Base-by-base conservation (phyloP, 2,797 vertebrate genomes). In the Lycodopsis pacificus region DNA sequence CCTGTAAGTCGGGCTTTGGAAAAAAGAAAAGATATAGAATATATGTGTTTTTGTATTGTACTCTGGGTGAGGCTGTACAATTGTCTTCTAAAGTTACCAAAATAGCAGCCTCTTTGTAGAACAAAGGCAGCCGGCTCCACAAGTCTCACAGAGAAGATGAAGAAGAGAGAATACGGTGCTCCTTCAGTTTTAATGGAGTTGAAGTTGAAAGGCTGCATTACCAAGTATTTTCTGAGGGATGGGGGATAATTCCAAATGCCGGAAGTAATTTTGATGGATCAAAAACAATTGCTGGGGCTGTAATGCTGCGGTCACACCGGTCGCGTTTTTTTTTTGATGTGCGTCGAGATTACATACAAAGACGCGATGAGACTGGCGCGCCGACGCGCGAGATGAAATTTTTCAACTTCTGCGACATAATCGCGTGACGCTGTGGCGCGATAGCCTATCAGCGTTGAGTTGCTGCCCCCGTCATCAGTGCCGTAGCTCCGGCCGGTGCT, bases 51-150 rank as follows among this genome's bases (percentile, higher is more conserved):
- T 87, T 83, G 63, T 86, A 59, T 80, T 82, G 82, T 40, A 78
- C 84, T 89, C 67, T 12, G 42, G 76, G 87, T 56, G 65, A 15
- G 61, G 75, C 77, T 69, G 86, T 92, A 84, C 86, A 90, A 91
- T 79, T 27, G 20, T 36, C 72, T 80, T 87, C 77, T 79, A 48
- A 85, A 83, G 77, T 68, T 66, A 81, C 87, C 67, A 76, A 86
- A 90, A 86, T 68, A 82, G 72, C 76, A 86, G 89, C 70, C 57
- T 81, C 73, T 88, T 80, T 89, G 70, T 65, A 85, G 63, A 92
- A 89, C 81, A 92, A 88, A 90, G 80, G 57, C 54, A 42, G 54
- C 75, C 71, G 81, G 72, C 74, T 88, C 77, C 72, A 71, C 56
- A 64, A 40, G 48, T 72, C 58, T 53, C 53, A 36, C n/a, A 25